phyloP scores from a whole-genome alignment of 2,888 invertebrate genomes.

The Leucophenga maculata region DNA sequence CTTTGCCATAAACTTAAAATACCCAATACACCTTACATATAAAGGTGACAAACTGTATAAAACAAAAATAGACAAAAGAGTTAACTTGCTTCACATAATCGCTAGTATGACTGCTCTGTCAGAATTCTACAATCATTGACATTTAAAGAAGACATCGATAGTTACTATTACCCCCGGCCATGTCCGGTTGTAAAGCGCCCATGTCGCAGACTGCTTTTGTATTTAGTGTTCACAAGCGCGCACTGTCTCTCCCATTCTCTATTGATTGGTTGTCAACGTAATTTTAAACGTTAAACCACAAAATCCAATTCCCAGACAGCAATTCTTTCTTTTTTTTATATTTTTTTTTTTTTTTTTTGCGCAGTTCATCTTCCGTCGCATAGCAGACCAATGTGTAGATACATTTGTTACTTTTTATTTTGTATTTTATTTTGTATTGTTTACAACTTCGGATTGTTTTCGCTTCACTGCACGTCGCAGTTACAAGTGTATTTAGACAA shows the following conservation, averaged over 20 bases:
- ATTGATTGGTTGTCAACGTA: slow-evolving; percentile 64
- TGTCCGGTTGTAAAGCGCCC: too few relatives aligned
- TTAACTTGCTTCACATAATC: not conserved
- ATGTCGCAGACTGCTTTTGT: too few relatives aligned
- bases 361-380: slow-evolving; percentile 17
- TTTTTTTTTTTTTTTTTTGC: slow-evolving; percentile 7
- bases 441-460: slow-evolving; percentile 53
- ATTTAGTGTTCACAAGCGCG: too few relatives aligned
- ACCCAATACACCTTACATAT: too few relatives aligned
- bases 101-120: not conserved
- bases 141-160: slow-evolving; percentile 47
- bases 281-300: slow-evolving; percentile 64
- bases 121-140: too few relatives aligned
- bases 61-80: too few relatives aligned
- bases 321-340: too few relatives aligned
- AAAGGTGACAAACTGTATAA: too few relatives aligned
- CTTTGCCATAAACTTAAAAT: too few relatives aligned
- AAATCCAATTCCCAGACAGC: slow-evolving; percentile 64
- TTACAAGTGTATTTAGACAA: slow-evolving; percentile 66
- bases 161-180: slow-evolving; percentile 58
- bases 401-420: slow-evolving; percentile 15
- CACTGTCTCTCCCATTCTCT: too few relatives aligned
- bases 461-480: slow-evolving; percentile 64
- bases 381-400: not conserved
- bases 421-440: slow-evolving; percentile 38